Evolutionary conservation across 2,888 invertebrate genomes (phyloP).

Genomic region (Julus scandinavius): DNA sequence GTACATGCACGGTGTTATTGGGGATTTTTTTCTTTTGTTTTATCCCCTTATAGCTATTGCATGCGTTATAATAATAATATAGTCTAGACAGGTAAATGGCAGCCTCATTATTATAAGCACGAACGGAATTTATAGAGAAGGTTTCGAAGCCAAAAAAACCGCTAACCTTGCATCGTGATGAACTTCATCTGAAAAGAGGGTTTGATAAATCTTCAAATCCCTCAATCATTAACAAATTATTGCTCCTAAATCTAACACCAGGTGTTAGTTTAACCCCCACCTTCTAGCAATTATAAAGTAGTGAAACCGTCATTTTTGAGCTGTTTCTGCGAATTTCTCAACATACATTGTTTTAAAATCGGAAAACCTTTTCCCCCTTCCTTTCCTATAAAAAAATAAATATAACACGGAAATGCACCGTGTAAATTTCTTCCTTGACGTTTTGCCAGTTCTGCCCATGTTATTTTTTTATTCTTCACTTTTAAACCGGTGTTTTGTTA

Average conservation of each 20-base stretch:
- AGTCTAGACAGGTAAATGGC: constrained; percentile 42
- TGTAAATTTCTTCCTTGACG: background rate
- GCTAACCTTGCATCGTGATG: constrained; percentile 15
- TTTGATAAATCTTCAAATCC: constrained; percentile 17
- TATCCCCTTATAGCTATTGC: constrained; percentile 22
- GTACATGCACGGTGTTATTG: background rate
- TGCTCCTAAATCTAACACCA: background rate
- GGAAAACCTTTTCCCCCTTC: background rate
- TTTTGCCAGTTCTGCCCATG: background rate
- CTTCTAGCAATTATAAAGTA: background rate
- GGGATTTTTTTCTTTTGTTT: background rate
- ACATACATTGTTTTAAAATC: background rate
- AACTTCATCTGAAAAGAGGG: background rate
- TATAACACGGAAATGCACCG: background rate
- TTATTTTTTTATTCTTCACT: background rate
- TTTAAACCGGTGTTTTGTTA: background rate
- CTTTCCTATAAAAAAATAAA: background rate
- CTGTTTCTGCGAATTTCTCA: background rate
- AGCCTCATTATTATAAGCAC: constrained; percentile 20
- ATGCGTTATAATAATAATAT: constrained; percentile 34
- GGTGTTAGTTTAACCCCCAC: background rate
- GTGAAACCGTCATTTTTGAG: background rate
- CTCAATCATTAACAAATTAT: background rate
- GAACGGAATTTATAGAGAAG: constrained; percentile 35
- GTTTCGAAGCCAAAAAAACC: background rate